A percentile compares a stretch with the other conserved stretches of the same genome.
Evolutionary conservation across 2,113 vertebrate genomes (phyloP).

Genomic region (Ictalurus punctatus): DNA sequence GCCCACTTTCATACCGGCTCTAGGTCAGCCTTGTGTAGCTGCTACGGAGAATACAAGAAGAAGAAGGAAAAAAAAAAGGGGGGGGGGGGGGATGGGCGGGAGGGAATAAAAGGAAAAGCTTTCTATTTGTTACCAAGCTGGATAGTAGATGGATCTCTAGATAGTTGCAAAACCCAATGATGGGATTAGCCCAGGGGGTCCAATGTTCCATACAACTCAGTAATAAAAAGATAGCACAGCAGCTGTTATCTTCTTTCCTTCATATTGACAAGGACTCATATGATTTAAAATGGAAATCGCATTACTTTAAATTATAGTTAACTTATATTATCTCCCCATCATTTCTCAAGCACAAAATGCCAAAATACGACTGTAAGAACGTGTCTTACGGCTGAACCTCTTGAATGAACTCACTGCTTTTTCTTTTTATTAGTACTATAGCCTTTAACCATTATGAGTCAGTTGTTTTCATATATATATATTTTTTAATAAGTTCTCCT

Average conservation of each 20-base stretch:
- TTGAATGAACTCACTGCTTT: background rate
- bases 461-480: no score
- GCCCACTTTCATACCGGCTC: background rate
- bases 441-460: background rate
- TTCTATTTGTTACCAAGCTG: slow-evolving; percentile 9
- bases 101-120: background rate
- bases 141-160: slow-evolving; percentile 2
- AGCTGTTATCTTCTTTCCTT: slow-evolving; percentile 8
- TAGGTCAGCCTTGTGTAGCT: background rate
- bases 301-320: background rate
- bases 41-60: background rate
- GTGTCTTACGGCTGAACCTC: background rate
- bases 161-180: slow-evolving; percentile 6
- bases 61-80: background rate
- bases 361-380: background rate
- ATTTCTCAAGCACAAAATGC: background rate
- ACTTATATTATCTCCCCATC: background rate
- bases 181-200: slow-evolving; percentile 12
- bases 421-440: no score
- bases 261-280: background rate
- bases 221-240: background rate
- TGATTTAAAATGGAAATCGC: background rate
- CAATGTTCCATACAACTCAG: background rate
- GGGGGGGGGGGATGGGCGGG: background rate
- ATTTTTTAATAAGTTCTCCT: no score